Evolutionary conservation across 2,113 vertebrate genomes (phyloP).

Genomic region (human (Homo sapiens)): DNA sequence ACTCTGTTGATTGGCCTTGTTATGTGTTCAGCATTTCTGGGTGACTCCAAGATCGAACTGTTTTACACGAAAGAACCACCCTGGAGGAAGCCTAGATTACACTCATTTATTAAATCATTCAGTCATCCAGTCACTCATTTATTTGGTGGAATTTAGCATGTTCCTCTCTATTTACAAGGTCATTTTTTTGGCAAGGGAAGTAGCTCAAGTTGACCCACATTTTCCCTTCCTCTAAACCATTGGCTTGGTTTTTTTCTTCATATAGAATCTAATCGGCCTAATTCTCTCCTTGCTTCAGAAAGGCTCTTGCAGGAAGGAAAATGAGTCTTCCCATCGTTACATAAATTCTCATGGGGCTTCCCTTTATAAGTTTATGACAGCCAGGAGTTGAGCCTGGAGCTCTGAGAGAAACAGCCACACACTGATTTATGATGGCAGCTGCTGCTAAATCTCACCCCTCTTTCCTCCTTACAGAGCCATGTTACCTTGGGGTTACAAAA

Average conservation of each 20-base stretch:
- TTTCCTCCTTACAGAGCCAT: conserved; percentile 51
- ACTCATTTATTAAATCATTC: conserved; percentile 59
- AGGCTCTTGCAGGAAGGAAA: conserved; percentile 67
- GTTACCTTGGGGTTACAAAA: conserved; percentile 78
- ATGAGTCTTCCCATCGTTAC: conserved; percentile 65
- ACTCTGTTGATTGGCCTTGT: conserved; percentile 67
- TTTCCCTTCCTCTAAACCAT: conserved; percentile 47
- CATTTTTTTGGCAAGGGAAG: conserved; percentile 25
- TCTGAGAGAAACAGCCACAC: conserved; percentile 18
- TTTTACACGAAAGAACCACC: conserved; percentile 58
- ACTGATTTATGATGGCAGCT: conserved; percentile 76
- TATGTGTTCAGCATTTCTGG: conserved; percentile 64
- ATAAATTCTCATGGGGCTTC: conserved; percentile 75
- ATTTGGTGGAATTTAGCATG: conserved; percentile 56
- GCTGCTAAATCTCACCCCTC: conserved; percentile 65
- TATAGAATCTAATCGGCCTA: conserved; percentile 61
- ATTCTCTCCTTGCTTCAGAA: conserved; percentile 66
- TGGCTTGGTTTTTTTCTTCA: conserved; percentile 46
- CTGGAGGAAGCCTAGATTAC: conserved; percentile 43
- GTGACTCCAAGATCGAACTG: conserved; percentile 57
- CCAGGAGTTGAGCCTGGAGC: conserved; percentile 72
- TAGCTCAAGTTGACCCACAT: conserved; percentile 65
- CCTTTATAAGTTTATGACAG: conserved; percentile 74
- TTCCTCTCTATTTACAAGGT: conserved; percentile 63
- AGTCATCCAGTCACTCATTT: conserved; percentile 12